Base-by-base conservation (phyloP, 1,140 invertebrate genomes). In the Cotesia chilonis region DNA sequence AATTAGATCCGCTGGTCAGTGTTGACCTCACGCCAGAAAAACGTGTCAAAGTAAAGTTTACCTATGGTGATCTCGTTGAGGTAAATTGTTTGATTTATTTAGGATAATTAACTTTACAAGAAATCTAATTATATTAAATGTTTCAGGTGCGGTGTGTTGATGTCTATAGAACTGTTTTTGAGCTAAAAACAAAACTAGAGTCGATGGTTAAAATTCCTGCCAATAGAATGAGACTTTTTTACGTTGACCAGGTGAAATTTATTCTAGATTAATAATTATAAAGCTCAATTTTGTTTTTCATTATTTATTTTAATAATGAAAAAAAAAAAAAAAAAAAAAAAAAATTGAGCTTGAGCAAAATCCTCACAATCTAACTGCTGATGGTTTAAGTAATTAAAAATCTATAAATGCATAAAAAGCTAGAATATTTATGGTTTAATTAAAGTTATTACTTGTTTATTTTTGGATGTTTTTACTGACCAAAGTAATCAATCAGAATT, bases 1-100 rank as follows among this genome's bases (percentile, higher is more conserved):
- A 95, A 85, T 88, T 97, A 63, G 93, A 95, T 85, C 95, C 94
- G 3, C 87, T 96, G 76, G 94, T 95, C 51, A 92, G 95, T 75
- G 91, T 97, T 36, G 93, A 95, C 87, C 87, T 96, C 65, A 89
- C 92, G 76, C 94, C 95, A 4, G 94, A 95, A 81, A 95, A 94
- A 82, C 90, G 92, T 72, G 94, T 96, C 55, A 94, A 94, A 88
- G 93, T 96, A 55, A 91, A 90, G 41, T 92, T 97, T 79, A 93
- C 90, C 4, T 96, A 91, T 82, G 93, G 92, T 36, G 91, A 94
- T 78, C 89, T 90, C 74, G 91, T 91, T 76, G 91, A 94, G 87
- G 90, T 88, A 77, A 81, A 79, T 68, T 77, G 76, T 47, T 68
- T 64, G 64, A n/a, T 61, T 67, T 67, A 7, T 5, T 35, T n/a